Evolutionary conservation across 2,113 vertebrate species (phyloP).

Genomic region (Phyllostomus discolor): DNA sequence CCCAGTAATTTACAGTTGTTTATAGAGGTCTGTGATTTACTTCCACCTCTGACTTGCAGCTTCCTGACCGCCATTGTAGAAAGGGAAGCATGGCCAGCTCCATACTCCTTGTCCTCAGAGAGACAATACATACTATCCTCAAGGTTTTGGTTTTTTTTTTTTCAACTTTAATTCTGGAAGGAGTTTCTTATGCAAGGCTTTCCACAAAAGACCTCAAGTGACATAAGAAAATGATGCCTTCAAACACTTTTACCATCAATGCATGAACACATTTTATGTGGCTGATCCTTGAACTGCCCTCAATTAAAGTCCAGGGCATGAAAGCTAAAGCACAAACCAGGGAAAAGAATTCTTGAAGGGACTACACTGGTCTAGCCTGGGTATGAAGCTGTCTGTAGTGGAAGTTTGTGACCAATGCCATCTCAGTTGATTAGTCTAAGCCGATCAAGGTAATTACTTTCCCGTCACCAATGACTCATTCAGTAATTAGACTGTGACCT

Average conservation of each 20-base stretch:
- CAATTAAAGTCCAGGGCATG: neutral
- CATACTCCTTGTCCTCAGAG: neutral
- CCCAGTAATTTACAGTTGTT: neutral
- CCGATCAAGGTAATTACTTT: neutral
- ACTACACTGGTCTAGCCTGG: neutral
- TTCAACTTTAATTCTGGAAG: conserved; percentile 19
- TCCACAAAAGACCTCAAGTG: neutral
- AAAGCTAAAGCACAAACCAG: neutral
- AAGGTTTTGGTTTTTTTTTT: neutral
- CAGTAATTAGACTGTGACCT: neutral
- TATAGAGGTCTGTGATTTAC: neutral
- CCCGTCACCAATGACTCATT: neutral
- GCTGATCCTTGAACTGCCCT: neutral
- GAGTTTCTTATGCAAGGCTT: neutral
- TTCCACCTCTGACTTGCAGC: neutral
- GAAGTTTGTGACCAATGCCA: neutral
- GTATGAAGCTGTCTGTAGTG: neutral
- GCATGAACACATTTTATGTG: neutral
- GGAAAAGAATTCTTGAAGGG: neutral
- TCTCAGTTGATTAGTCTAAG: neutral
- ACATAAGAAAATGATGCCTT: neutral
- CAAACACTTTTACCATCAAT: neutral
- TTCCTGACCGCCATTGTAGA: neutral
- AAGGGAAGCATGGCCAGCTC: neutral
- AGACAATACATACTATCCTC: neutral